A percentile compares a stretch with the other conserved stretches of the same genome.
Conservation (phyloP, 2,888 invertebrate genomes). For the Cephus sareptanus region DNA sequence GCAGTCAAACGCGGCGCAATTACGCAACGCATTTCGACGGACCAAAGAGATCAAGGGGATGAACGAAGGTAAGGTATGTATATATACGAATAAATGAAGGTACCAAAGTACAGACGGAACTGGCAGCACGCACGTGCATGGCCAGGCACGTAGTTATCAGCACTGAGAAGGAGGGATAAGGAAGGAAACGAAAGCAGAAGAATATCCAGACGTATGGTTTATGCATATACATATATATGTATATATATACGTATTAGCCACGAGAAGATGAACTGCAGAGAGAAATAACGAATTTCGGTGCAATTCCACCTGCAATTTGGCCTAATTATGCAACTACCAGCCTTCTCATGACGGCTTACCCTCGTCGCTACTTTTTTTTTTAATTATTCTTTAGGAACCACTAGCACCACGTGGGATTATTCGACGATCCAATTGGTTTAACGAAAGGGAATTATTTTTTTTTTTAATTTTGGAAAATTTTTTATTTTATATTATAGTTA, state of each 20-base stretch:
- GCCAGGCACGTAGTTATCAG: background rate
- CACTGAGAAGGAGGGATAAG: slow-evolving; percentile 23
- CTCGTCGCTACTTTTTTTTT: background rate
- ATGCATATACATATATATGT: background rate
- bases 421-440: background rate
- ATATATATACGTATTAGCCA: background rate
- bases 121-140: too few relatives aligned
- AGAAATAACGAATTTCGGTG: background rate
- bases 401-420: background rate
- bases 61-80: too few relatives aligned
- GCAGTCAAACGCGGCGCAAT: slow-evolving; percentile 38
- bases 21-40: slow-evolving; percentile 25
- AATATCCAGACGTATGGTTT: slow-evolving; percentile 15
- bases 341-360: background rate
- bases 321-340: background rate
- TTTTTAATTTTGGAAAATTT: background rate
- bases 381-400: background rate
- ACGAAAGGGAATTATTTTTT: background rate
- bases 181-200: slow-evolving; percentile 14
- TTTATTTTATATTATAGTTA: background rate
- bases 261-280: background rate
- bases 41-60: too few relatives aligned
- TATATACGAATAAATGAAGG: too few relatives aligned
- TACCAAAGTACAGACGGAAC: too few relatives aligned
- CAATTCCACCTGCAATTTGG: background rate